Evolutionary conservation across 2,797 vertebrate species (phyloP), one percentile per base, ranked within the genome.

Genomic region (Graptemys geographica): DNA sequence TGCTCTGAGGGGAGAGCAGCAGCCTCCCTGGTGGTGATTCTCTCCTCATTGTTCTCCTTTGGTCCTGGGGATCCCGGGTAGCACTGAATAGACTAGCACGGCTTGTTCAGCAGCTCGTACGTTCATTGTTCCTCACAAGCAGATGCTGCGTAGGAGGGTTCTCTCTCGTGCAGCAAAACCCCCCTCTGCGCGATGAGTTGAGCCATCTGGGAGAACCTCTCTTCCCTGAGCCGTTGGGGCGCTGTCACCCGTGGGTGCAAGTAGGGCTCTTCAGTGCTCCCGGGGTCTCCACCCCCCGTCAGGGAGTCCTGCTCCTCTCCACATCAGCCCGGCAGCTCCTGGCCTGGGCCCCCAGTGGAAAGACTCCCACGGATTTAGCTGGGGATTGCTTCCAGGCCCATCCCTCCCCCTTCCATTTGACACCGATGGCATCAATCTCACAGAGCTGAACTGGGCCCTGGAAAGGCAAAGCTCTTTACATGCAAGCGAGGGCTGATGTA

Each of bases 61-160:
- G 53, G 76, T 18, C 82, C 81, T 23, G 2, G 90, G 80, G 85
- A 91, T 94, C 11, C 74, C 74, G 37, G 59, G 59, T 78, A 94
- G 76, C 1, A 0, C 8, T 5, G 28, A 1, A 3, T 27, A 27
- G 56, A 27, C 4, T 27, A 57, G 56, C 11, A 3, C 27, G 25
- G 79, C 91, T 65, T 78, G 56, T 4, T 3, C 72, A 1, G 87
- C 94, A 37, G 21, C 86, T 93, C 88, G 94, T 95, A 94, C 11
- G 13, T 94, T 95, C 96, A 81, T 47, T 8, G 82, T 94, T 96
- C 89, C 94, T 95, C 96, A 96, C 21, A 80, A 92, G 94, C 97
- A 98, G 97, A 95, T 23, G 16, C 94, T 96, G 91, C 18, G 97
- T 98, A 97, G 98, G 98, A 97, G 97, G 97, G 92, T 96, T 97